Evolutionary conservation across 2,888 invertebrate genomes (phyloP).

Genomic region (Nebria brevicollis): DNA sequence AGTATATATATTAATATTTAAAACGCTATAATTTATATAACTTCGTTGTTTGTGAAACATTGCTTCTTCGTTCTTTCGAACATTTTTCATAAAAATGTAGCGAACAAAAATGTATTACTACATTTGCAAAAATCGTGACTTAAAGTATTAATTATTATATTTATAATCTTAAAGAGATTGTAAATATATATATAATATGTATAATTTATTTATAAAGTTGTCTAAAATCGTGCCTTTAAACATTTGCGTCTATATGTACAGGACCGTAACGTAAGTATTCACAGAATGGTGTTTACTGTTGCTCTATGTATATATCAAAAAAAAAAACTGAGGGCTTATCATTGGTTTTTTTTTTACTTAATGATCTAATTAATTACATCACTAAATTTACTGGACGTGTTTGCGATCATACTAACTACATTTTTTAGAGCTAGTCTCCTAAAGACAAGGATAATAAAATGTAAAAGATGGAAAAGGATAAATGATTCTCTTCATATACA

Average conservation of each 20-base stretch:
- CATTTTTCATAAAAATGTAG: conserved; percentile 55
- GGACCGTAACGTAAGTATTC: conserved; percentile 40
- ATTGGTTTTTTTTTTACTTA: conserved; percentile 21
- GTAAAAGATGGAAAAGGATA: background rate
- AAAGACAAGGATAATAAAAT: conserved; percentile 9
- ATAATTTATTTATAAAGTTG: conserved; percentile 44
- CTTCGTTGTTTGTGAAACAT: conserved; percentile 65
- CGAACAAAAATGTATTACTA: conserved; percentile 48
- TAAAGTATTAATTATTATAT: conserved; percentile 8
- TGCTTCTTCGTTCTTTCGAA: conserved; percentile 60
- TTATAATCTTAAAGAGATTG: conserved; percentile 31
- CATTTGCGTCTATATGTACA: conserved; percentile 45
- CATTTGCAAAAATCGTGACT: conserved; percentile 43
- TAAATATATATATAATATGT: conserved; percentile 40
- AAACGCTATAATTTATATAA: conserved; percentile 50
- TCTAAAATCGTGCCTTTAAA: conserved; percentile 45
- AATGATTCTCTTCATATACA: background rate
- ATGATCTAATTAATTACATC: conserved; percentile 19
- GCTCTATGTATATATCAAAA: conserved; percentile 24
- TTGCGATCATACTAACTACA: conserved; percentile 40
- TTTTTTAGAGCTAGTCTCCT: background rate
- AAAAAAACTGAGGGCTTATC: conserved; percentile 37
- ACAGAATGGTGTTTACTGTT: conserved; percentile 42
- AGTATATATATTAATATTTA: conserved; percentile 25
- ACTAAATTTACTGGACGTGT: conserved; percentile 42